phyloP scores from a whole-genome alignment of 1,140 invertebrate species.

The Lasaia peninsularis region DNA sequence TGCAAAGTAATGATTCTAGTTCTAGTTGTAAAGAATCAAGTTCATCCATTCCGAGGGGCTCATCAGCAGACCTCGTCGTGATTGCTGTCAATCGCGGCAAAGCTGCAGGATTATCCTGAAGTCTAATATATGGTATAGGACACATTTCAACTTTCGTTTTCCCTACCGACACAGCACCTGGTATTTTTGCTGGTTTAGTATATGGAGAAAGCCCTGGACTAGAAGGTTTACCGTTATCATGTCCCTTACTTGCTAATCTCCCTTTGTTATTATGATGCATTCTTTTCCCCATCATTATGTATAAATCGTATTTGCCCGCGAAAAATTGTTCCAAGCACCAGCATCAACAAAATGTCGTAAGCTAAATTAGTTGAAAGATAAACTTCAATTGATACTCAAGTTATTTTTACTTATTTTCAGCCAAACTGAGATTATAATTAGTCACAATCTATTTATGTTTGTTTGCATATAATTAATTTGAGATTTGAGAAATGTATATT shows the following conservation, averaged over 20 bases:
- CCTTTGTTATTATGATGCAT: conserved; percentile 75
- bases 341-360: not conserved
- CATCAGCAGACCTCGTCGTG: conserved; percentile 65
- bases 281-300: conserved; percentile 71
- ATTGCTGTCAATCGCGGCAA: conserved; percentile 65
- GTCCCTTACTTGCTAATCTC: conserved; percentile 64
- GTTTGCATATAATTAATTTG: too few species aligned
- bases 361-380: not conserved
- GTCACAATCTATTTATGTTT: not conserved
- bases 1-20: conserved; percentile 90
- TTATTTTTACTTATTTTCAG: not conserved
- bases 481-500: too few species aligned
- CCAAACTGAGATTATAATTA: not conserved
- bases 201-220: conserved; percentile 71
- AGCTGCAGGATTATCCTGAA: conserved; percentile 58
- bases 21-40: conserved; percentile 91
- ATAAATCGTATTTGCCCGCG: conserved; percentile 59
- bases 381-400: not conserved
- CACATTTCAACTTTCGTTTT: conserved; percentile 65
- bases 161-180: conserved; percentile 50
- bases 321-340: conserved; percentile 36
- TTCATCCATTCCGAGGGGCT: conserved; percentile 83
- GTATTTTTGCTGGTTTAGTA: conserved; percentile 68
- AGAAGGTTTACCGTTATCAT: conserved; percentile 70
- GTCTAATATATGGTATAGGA: conserved; percentile 64